phyloP scores from a whole-genome alignment of 2,888 invertebrate species.

The Perizoma flavofasciatum region DNA sequence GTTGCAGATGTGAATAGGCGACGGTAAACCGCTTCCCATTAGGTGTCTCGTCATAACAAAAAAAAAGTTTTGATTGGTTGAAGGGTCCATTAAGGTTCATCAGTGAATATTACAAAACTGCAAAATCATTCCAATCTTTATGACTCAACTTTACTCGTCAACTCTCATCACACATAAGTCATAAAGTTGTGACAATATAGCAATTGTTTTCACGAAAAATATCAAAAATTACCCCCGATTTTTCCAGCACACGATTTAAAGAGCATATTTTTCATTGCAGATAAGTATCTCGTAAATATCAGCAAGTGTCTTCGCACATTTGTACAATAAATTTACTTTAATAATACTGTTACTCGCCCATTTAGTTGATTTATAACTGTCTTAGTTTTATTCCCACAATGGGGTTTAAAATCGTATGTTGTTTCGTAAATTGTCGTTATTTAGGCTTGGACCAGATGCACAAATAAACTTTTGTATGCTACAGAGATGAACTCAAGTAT shows the following conservation, averaged over 20 bases:
- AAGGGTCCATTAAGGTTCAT: too few relatives aligned
- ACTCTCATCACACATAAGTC: too few relatives aligned
- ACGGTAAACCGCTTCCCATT: too few relatives aligned
- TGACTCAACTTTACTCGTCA: too few relatives aligned
- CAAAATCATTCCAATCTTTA: too few relatives aligned
- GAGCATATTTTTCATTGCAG: conserved; percentile 36
- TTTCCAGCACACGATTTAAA: conserved; percentile 28
- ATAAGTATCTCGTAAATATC: conserved; percentile 43
- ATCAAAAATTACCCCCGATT: conserved; percentile 27
- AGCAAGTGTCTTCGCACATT: conserved; percentile 41
- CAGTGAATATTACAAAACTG: too few relatives aligned
- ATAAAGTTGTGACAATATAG: too few relatives aligned
- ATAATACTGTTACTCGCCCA: conserved; percentile 41
- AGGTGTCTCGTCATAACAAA: too few relatives aligned
- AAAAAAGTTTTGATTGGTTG: too few relatives aligned
- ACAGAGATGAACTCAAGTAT: too few relatives aligned
- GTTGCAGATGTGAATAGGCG: too few relatives aligned
- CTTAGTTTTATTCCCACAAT: conserved; percentile 37
- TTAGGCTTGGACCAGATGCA: not conserved
- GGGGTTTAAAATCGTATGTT: conserved; percentile 34
- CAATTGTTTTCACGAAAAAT: not conserved
- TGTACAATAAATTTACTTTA: conserved; percentile 41
- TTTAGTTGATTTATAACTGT: conserved; percentile 37
- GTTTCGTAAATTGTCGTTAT: conserved; percentile 13
- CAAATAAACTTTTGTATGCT: too few relatives aligned